Percentiles rank a stretch among this genome's conserved stretches.
Conservation (phyloP, 2,888 invertebrate genomes). For the Netelia inedita region DNA sequence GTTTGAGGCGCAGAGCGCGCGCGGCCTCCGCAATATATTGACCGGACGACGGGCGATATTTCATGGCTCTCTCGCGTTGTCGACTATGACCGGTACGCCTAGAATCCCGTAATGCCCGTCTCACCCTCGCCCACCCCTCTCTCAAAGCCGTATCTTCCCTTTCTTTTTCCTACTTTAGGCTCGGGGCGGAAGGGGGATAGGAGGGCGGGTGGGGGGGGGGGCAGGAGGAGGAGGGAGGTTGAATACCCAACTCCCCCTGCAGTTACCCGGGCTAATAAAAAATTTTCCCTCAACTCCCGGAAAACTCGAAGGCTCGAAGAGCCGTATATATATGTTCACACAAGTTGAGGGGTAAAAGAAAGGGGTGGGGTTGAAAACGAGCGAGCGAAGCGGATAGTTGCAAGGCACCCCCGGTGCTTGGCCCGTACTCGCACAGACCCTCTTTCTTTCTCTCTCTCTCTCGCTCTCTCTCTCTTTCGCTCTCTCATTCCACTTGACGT, state of each 20-base stretch:
- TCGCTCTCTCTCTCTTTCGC: neutral
- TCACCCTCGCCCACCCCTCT: constrained; percentile 11
- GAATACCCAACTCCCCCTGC: neutral
- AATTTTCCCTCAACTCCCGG: constrained; percentile 46
- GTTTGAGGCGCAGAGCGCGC: constrained; percentile 39
- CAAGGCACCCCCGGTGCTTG: constrained; percentile 1
- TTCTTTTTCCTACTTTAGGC: constrained; percentile 7
- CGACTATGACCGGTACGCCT: constrained; percentile 70
- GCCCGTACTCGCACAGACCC: neutral
- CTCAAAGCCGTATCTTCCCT: constrained; percentile 35
- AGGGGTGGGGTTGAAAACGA: constrained; percentile 41
- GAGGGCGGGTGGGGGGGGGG: too few relatives aligned
- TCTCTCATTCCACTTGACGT: constrained; percentile 38
- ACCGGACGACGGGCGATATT: constrained; percentile 74
- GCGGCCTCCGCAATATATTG: constrained; percentile 76
- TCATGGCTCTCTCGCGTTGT: constrained; percentile 71
- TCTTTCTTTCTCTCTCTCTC: neutral
- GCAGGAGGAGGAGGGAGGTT: too few relatives aligned
- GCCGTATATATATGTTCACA: neutral
- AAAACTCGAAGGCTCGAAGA: constrained; percentile 55
- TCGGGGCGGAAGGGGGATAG: neutral
- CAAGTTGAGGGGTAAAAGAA: neutral
- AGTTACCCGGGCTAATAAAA: constrained; percentile 61
- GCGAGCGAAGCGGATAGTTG: constrained; percentile 25
- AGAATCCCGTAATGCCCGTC: constrained; percentile 58